Base-by-base conservation (phyloP, 1,140 invertebrate species). In the Zaprionus ornatus region DNA sequence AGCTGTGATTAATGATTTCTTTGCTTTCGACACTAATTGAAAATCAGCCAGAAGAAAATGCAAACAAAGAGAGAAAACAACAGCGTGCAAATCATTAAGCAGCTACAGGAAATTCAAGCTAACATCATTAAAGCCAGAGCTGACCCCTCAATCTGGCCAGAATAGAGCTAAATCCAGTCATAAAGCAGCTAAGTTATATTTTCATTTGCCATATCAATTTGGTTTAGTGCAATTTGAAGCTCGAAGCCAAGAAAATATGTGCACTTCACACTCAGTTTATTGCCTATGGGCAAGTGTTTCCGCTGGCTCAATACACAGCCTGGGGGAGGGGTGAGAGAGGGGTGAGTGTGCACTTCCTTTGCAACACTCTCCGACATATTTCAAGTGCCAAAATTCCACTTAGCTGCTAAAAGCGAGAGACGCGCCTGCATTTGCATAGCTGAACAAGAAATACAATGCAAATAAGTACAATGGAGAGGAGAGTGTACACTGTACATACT, bases 371-470 rank as follows among this genome's bases (percentile, higher is more conserved):
- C 25, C 62, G 19, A 66, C 55, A 66, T 73, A 73, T 66, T 75
- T 81, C 69, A 85, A 86, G 84, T 86, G 82, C 82, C 82, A 85
- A 86, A 85, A 86, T 79, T 78, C 82, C 71, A 85, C 82, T 85
- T 85, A 86, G 85, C 73, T 76, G 81, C 55, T 71, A 83, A 79
- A 76, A 78, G 80, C 71, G 54, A 52, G 29, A 56, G 10, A 56
- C 40, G 45, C 56, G 59, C 21, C 57, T 73, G 55, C 75, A 79
- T 77, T 85, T 84, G 77, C 81, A 85, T 69, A 71, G 68, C 65
- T 61, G 10, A 59, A 66, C 23, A 74, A 70, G 40, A 73, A 52
- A 35, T 60, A 55, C 74, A 75, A 62, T 62, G 50, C 74, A 85
- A 80, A 84, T 82, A 63, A 65, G 29, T 56, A 32, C 21, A 50